Evolutionary conservation across 1,140 invertebrate species (phyloP).

Genomic region (Drosophila pandora): DNA sequence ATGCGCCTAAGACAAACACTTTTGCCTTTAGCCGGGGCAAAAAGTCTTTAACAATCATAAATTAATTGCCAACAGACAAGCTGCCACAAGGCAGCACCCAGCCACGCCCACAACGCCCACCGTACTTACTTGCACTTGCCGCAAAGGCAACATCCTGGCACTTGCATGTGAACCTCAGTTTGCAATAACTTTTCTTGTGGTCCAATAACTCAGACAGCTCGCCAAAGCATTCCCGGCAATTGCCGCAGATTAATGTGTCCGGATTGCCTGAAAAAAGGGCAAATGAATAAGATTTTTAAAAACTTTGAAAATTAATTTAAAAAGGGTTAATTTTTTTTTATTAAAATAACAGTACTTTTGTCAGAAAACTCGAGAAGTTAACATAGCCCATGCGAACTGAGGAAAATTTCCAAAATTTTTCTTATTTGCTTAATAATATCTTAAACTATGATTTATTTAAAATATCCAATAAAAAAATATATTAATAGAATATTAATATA

Average conservation of each 20-base stretch:
- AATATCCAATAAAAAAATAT: slow-evolving; percentile 11
- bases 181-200: slow-evolving; percentile 94
- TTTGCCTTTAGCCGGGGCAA: slow-evolving; percentile 31
- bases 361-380: too few relatives aligned
- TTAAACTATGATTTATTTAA: not conserved
- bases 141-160: slow-evolving; percentile 86
- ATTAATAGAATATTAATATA: not conserved
- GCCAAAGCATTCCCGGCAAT: slow-evolving; percentile 93
- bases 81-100: slow-evolving; percentile 7
- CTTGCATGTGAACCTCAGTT: slow-evolving; percentile 93
- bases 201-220: slow-evolving; percentile 92
- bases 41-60: slow-evolving; percentile 84
- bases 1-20: slow-evolving; percentile 53
- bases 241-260: slow-evolving; percentile 94
- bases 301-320: not conserved
- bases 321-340: not conserved
- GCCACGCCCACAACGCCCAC: not conserved
- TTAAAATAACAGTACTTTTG: too few relatives aligned
- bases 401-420: too few relatives aligned
- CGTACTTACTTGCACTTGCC: slow-evolving; percentile 82
- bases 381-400: too few relatives aligned
- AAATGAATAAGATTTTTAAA: slow-evolving; percentile 11
- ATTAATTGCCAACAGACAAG: slow-evolving; percentile 80
- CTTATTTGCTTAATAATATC: not conserved
- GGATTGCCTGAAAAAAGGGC: slow-evolving; percentile 88